Evolutionary conservation across 1,140 invertebrate species (phyloP), one percentile per base, ranked within the genome.

Genomic region (Anastrepha ludens): DNA sequence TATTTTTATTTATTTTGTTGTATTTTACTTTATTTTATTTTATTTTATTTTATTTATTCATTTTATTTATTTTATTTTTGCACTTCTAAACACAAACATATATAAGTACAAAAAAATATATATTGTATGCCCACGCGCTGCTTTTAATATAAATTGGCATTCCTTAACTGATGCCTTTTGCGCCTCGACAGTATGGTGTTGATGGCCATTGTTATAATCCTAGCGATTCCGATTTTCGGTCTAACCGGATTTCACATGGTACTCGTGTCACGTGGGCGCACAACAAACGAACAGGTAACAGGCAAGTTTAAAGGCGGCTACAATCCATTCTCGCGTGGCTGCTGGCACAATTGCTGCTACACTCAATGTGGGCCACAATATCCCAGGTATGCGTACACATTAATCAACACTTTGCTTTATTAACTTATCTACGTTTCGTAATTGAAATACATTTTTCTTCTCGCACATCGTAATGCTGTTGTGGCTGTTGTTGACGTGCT

Each of bases 271-370:
- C 95, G 98, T 90, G 99, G 99, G n/a, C 95, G 99, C 87, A 99
- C 99, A n/a, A 99, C 99, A 87, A 99, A 99, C 94, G 99, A 99
- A 94, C 99, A 99, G 95, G 98, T 99, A 58, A 99, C 99, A 4
- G 98, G 98, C 64, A 99, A 99, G 95, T 99, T 99, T 94, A 98
- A 98, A 93, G 98, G 98, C 86, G 98, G 98, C 44, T 98, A 98
- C 93, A 99, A 99, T 95, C 98, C 98, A 87, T 99, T 99, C 94
- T 98, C 98, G 7, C 95, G 96, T 93, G 98, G 98, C 64, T 99
- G 98, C 93, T 96, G 97, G 94, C 95, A 96, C 91, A 99, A 99
- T 94, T 99, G 98, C 94, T 98, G 97, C 93, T 98, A 98, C 94
- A 97, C 97, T 89, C 96, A 99, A 90, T 99, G 98, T 94, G 98